Evolutionary conservation across 92 coral and sea anemone species (phyloP).

Genomic region (Epizoanthus ramosus): DNA sequence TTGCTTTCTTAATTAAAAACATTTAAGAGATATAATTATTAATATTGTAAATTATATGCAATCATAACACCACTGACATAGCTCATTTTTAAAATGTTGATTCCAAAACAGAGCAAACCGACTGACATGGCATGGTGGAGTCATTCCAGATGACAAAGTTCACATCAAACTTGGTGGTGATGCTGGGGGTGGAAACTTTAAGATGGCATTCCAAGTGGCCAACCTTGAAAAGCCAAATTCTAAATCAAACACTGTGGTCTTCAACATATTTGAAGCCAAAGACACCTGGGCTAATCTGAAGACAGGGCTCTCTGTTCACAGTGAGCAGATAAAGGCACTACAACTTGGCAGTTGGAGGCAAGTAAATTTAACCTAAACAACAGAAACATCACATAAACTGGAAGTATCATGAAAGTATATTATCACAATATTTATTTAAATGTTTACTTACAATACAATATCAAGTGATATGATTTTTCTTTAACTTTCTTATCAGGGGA

Average conservation of each 20-base stretch:
- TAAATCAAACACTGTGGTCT: slow-evolving; percentile 16
- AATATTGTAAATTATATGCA: not conserved
- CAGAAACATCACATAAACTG: too few species aligned
- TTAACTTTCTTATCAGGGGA: not conserved
- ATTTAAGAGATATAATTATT: not conserved
- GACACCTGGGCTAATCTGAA: too few species aligned
- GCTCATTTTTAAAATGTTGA: not conserved
- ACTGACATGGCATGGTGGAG: slow-evolving; percentile 10
- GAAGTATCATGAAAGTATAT: too few species aligned
- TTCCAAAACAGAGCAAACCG: not conserved
- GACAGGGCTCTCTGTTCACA: too few species aligned
- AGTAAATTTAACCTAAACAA: too few species aligned
- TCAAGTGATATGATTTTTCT: too few species aligned
- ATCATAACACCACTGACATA: too few species aligned
- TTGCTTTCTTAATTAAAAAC: slow-evolving; percentile 1
- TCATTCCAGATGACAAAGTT: slow-evolving; percentile 9
- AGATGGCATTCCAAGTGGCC: slow-evolving; percentile 29
- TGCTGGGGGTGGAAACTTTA: slow-evolving; percentile 27
- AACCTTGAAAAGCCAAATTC: slow-evolving; percentile 30
- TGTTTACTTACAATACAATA: too few species aligned
- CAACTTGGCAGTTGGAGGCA: too few species aligned
- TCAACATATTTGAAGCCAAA: slow-evolving; percentile 21
- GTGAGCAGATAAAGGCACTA: too few species aligned
- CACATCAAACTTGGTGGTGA: slow-evolving; percentile 24
- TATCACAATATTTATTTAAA: too few species aligned